Evolutionary conservation across 2,888 invertebrate species (phyloP), one percentile per base, ranked within the genome.

Genomic region (Eurytoma californica): DNA sequence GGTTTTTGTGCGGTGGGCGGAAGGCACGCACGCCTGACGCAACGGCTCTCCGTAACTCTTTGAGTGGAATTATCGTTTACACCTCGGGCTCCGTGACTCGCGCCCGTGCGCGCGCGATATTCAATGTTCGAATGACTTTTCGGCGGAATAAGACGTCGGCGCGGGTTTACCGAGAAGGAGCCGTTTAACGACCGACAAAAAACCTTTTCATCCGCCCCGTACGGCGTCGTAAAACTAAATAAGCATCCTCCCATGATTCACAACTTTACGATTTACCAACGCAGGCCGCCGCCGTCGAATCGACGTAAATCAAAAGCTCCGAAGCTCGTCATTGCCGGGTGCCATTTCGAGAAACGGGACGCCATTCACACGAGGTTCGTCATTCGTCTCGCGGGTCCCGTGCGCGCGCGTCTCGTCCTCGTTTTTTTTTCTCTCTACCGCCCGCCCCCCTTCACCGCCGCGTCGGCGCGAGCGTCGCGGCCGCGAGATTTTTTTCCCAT

Each of bases 241-340:
- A 58, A 28, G 51, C 5, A 20, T 60, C 28, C 53, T 16, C 2
- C 24, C 39, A 39, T 39, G 39, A 39, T 39, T 39, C 39, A 7
- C 39, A 39, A 9, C 9, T 39, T 39, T 39, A 39, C 39, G 39
- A 9, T 39, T 39, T 39, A 39, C 39, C 39, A 39, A 39, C 9
- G 39, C 39, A 39, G 39, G 5, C 39, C 53, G 20, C 14, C 20
- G 16, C 20, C 58, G 47, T 20, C 60, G 70, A 72, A 72, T 72
- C 60, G 60, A 51, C 70, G 60, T 72, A 72, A 72, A 72, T 72
- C 70, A 72, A 24, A 72, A 72, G 66, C 51, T 14, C 30, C 53
- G 53, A 53, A 53, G 63, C 63, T 47, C 39, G 63, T 63, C 47
- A 18, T 4, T 63, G 39, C 18, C 63, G 47, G 47, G 39, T 63